Percentiles rank a stretch among this genome's conserved stretches.
phyloP scores from a whole-genome alignment of 2,888 invertebrate species.

The Scaeva pyrastri region DNA sequence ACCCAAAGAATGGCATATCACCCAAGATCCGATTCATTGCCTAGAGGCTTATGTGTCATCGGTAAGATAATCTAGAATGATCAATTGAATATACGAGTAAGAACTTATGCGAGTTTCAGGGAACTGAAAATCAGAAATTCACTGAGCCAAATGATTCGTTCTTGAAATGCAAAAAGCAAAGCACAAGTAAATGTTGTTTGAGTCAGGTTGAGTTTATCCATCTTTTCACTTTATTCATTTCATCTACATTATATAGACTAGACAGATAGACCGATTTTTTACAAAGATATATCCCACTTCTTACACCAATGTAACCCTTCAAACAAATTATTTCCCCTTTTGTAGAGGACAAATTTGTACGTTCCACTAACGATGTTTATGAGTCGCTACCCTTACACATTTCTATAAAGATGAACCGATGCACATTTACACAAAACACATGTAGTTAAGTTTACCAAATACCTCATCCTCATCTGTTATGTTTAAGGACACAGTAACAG shows the following conservation, averaged over 20 bases:
- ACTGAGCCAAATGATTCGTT: too few relatives aligned
- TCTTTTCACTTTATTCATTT: too few relatives aligned
- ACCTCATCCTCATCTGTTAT: background rate
- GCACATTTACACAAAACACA: background rate
- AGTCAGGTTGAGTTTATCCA: too few relatives aligned
- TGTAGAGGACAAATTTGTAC: background rate
- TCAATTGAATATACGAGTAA: too few relatives aligned
- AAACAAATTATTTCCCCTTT: slow-evolving; percentile 9
- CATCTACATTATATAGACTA: background rate
- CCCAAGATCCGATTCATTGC: too few relatives aligned
- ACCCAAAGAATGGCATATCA: too few relatives aligned
- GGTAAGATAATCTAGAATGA: too few relatives aligned
- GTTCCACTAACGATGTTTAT: slow-evolving; percentile 1
- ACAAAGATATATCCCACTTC: background rate
- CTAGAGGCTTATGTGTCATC: too few relatives aligned
- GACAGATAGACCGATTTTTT: background rate
- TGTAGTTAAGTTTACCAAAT: background rate
- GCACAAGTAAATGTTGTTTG: too few relatives aligned
- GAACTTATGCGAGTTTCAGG: too few relatives aligned
- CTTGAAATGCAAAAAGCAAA: too few relatives aligned
- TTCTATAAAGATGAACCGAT: background rate
- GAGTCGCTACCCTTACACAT: background rate
- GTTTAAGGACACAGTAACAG: background rate
- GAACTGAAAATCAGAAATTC: too few relatives aligned
- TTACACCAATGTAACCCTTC: background rate